phyloP scores from a whole-genome alignment of 92 coral and sea anemone species.

The Porites lobata region DNA sequence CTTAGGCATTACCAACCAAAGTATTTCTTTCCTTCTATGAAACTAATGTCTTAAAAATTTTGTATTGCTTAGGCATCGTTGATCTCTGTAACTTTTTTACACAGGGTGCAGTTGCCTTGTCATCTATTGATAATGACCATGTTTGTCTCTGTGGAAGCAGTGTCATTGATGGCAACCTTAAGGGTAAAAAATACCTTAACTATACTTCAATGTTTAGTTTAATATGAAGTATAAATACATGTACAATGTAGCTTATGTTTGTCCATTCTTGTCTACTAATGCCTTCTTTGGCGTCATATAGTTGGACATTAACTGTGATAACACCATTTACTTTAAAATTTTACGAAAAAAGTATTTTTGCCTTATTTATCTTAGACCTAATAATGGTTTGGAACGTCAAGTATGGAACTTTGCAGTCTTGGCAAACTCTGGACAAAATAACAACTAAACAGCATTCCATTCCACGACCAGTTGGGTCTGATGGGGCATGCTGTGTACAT shows the following conservation, averaged over 20 bases:
- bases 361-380: slow-evolving; percentile 27
- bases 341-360: neutral
- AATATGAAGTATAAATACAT: no score
- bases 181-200: slow-evolving; percentile 15
- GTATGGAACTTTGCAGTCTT: slow-evolving; percentile 86
- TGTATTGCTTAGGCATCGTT: no score
- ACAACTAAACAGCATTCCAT: slow-evolving; percentile 44
- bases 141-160: slow-evolving; percentile 76
- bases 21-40: no score
- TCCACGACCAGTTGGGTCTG: slow-evolving; percentile 25
- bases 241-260: no score
- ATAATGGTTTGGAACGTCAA: slow-evolving; percentile 73
- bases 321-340: no score
- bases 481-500: slow-evolving; percentile 63
- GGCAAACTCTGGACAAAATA: slow-evolving; percentile 60
- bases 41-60: no score
- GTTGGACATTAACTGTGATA: no score
- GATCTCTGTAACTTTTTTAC: neutral
- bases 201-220: neutral
- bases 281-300: no score
- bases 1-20: no score
- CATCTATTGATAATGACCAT: slow-evolving; percentile 73
- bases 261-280: no score
- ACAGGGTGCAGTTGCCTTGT: slow-evolving; percentile 72
- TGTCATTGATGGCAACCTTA: slow-evolving; percentile 33